These are phyloP conservation scores for Drosophila borealis DNA, from an alignment of 2,888 invertebrate species.

Conservation along the genomic window DNA sequence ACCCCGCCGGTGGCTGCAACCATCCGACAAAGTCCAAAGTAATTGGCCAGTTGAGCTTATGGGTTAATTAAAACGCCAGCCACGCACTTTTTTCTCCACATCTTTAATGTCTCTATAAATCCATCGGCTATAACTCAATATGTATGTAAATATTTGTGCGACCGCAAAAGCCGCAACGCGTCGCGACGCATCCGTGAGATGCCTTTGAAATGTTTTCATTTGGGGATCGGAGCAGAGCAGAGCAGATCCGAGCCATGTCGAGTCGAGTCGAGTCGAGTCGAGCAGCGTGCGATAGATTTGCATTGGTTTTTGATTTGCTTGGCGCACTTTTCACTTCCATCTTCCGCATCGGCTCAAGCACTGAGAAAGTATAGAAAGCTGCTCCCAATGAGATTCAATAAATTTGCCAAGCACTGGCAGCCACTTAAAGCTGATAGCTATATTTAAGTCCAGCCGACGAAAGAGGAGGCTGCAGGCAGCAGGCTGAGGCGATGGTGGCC, in stretches of 20 bases:
- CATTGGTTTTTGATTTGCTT: conserved; percentile 41
- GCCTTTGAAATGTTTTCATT: conserved; percentile 73
- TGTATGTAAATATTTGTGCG: conserved; percentile 69
- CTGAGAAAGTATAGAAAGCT: conserved; percentile 63
- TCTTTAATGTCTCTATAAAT: conserved; percentile 48
- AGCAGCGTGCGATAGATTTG: conserved; percentile 30
- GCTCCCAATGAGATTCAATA: conserved; percentile 74
- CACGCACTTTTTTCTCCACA: conserved; percentile 61
- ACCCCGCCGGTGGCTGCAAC: background rate
- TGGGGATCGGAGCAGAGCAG: background rate
- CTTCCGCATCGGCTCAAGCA: conserved; percentile 42
- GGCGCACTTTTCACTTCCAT: conserved; percentile 62
- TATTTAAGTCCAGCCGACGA: conserved; percentile 67
- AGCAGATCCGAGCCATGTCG: conserved; percentile 14
- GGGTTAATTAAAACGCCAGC: conserved; percentile 77
- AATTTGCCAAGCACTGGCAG: conserved; percentile 66
- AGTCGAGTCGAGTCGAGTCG: background rate
- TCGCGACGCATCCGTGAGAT: conserved; percentile 73
- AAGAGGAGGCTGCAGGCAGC: background rate
- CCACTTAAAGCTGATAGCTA: conserved; percentile 79
- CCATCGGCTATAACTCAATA: conserved; percentile 46
- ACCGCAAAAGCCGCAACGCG: conserved; percentile 69
- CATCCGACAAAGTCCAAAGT: conserved; percentile 59
- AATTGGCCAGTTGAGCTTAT: conserved; percentile 77
- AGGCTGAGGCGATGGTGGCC: background rate